Conservation (phyloP, 2,113 vertebrate species). For the Otus sunia region DNA sequence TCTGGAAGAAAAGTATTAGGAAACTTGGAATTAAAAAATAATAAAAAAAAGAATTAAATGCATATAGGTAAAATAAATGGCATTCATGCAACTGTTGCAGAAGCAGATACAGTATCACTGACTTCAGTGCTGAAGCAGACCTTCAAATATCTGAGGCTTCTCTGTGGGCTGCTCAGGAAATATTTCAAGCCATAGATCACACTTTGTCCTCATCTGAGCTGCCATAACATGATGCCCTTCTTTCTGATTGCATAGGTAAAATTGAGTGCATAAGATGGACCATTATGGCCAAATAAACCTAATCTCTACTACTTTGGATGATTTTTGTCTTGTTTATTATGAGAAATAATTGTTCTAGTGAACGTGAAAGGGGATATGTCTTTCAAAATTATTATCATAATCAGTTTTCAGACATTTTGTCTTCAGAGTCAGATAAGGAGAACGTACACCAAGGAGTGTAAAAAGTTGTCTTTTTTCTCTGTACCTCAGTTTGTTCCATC, state of each 20-base stretch:
- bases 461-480: background rate
- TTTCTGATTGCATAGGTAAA: background rate
- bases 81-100: background rate
- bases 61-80: background rate
- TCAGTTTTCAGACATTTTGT: background rate
- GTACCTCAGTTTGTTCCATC: background rate
- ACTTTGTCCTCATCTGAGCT: background rate
- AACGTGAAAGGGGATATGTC: background rate
- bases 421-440: background rate
- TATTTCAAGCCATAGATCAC: background rate
- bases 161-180: background rate
- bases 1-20: background rate
- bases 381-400: background rate
- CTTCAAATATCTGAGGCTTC: background rate
- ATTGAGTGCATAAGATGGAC: background rate
- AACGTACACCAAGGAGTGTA: background rate
- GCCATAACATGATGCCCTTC: background rate
- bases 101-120: background rate
- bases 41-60: background rate
- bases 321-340: background rate
- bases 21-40: background rate
- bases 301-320: background rate
- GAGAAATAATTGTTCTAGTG: background rate
- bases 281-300: background rate
- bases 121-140: background rate